A percentile compares a stretch with the other conserved stretches of the same genome.
These are phyloP conservation scores for Crioceris asparagi DNA, from an alignment of 2,888 invertebrate genomes.

Conservation along the genomic window DNA sequence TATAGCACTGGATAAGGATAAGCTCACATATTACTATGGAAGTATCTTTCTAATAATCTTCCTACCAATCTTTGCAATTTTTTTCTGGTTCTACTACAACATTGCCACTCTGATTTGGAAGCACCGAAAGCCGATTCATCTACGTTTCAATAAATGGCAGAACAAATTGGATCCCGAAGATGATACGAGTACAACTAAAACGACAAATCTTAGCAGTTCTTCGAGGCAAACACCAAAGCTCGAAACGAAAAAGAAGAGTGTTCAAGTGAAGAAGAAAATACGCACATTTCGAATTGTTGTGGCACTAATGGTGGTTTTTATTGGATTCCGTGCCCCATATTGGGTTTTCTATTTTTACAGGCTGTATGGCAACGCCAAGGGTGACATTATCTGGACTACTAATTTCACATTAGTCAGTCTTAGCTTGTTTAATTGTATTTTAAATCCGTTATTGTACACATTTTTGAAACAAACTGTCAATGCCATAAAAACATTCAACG, in stretches of 20 bases:
- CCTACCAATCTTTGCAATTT: slow-evolving; percentile 39
- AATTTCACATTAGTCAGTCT: slow-evolving; percentile 42
- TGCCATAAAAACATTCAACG: slow-evolving; percentile 23
- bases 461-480: slow-evolving; percentile 44
- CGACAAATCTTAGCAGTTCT: slow-evolving; percentile 11
- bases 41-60: slow-evolving; percentile 36
- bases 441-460: slow-evolving; percentile 51
- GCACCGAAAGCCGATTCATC: slow-evolving; percentile 34
- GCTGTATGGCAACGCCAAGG: slow-evolving; percentile 27
- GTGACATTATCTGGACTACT: slow-evolving; percentile 35
- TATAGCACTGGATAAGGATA: slow-evolving; percentile 20
- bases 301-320: slow-evolving; percentile 43
- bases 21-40: slow-evolving; percentile 27
- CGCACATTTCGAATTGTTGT: slow-evolving; percentile 48
- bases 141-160: slow-evolving; percentile 15
- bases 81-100: slow-evolving; percentile 42
- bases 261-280: slow-evolving; percentile 38
- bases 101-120: slow-evolving; percentile 43
- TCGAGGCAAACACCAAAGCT: slow-evolving; percentile 7
- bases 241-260: slow-evolving; percentile 23
- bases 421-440: slow-evolving; percentile 42
- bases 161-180: slow-evolving; percentile 25
- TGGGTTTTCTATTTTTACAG: slow-evolving; percentile 44
- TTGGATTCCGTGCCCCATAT: slow-evolving; percentile 41
- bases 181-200: slow-evolving; percentile 18